Evolutionary conservation across 37 sponge, comb jelly and placozoan species (phyloP), one percentile per base, ranked within the genome.

Genomic region (Haliclona indistincta): DNA sequence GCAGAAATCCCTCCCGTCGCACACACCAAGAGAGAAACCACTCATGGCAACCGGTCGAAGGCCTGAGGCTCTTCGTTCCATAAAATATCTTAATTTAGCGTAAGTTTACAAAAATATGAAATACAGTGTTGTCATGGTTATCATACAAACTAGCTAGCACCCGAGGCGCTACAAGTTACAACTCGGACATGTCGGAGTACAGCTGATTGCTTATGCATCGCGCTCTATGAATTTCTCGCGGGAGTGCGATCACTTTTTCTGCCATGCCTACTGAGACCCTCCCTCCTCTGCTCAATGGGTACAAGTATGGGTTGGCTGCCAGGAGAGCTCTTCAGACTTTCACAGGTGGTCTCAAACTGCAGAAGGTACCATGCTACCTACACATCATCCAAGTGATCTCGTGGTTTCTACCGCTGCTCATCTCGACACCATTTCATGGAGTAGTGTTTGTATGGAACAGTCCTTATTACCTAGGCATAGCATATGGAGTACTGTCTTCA

Each of bases 1-100:
- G 43, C 91, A 91, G 67, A 91, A 85, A 44, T 91, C 91, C 26
- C 86, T 74, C 35, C 65, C 81, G 63, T 91, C 91, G 29, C 91
- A 85, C 86, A 85, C 81, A 69, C 70, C 30, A 32, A 69, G 29
- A 25, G 22, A 25, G 11, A 58, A 20, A 26, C 60, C 60, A 20
- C 60, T 58, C 60, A 58, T 58, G n/a, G 28, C 25, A n/a, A n/a
- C n/a, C n/a, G n/a, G n/a, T n/a, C n/a, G n/a, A n/a, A n/a, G n/a
- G n/a, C n/a, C n/a, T n/a, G n/a, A n/a, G n/a, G n/a, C n/a, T n/a
- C n/a, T n/a, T n/a, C n/a, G n/a, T n/a, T n/a, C n/a, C n/a, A n/a
- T n/a, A n/a, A n/a, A n/a, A n/a, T n/a, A n/a, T n/a, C n/a, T n/a
- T n/a, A n/a, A n/a, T n/a, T n/a, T n/a, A n/a, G n/a, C n/a, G n/a